phyloP scores from a whole-genome alignment of 2,888 invertebrate genomes.

The Aricia artaxerxes region DNA sequence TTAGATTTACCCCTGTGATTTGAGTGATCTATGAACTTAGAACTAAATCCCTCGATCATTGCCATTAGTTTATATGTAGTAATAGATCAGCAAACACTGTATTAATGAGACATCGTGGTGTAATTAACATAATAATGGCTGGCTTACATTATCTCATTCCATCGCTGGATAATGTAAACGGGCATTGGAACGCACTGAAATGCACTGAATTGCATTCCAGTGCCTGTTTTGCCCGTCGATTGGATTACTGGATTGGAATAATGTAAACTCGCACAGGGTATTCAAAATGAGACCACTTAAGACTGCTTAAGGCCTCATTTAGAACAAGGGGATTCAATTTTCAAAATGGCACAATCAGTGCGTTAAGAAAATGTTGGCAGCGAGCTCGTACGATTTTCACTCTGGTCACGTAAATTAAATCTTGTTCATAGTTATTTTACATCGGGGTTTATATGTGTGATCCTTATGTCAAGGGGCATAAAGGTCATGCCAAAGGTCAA shows the following conservation, averaged over 20 bases:
- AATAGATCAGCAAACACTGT: background rate
- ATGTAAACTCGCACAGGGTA: background rate
- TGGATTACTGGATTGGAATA: no score
- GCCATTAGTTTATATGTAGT: background rate
- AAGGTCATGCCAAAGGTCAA: no score
- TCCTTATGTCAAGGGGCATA: no score
- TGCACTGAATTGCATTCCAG: no score
- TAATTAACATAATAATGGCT: background rate
- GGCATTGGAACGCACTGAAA: no score
- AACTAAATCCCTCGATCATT: background rate
- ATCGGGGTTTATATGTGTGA: no score
- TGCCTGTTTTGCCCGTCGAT: no score
- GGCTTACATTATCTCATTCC: no score
- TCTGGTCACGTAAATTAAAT: conserved; percentile 14
- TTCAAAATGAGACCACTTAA: background rate
- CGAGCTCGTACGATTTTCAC: background rate
- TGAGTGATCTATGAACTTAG: background rate
- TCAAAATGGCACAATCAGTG: conserved; percentile 2
- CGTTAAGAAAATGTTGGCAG: conserved; percentile 6
- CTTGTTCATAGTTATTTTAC: background rate
- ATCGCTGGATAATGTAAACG: no score
- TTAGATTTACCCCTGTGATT: background rate
- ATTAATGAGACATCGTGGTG: background rate
- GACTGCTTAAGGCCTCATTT: no score
- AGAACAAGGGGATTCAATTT: background rate